phyloP scores from a whole-genome alignment of 2,113 vertebrate genomes.

The Scolopax mira region DNA sequence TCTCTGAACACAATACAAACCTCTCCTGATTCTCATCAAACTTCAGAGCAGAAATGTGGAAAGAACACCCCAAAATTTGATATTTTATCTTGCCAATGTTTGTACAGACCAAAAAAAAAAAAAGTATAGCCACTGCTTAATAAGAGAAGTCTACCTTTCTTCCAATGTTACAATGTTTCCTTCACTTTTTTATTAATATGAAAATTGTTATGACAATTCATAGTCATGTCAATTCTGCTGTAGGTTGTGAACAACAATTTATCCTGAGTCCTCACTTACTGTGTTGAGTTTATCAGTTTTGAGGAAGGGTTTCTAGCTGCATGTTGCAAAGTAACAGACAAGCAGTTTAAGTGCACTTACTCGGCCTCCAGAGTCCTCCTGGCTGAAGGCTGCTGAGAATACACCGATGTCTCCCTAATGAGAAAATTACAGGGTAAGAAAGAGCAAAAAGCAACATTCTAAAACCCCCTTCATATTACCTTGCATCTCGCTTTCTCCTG shows the following conservation, averaged over 20 bases:
- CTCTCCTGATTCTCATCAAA: neutral
- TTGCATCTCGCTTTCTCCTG: neutral
- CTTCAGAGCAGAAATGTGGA: neutral
- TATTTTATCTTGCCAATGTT: neutral
- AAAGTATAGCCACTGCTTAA: neutral
- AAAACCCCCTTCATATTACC: neutral
- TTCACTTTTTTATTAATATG: neutral
- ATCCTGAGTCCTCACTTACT: neutral
- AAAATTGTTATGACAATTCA: neutral
- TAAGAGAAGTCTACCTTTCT: neutral
- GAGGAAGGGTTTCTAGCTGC: neutral
- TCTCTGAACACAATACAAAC: neutral
- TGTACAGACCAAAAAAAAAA: neutral
- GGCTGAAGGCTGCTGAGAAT: slow-evolving; percentile 35
- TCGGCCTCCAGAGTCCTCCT: slow-evolving; percentile 71
- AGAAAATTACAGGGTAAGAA: slow-evolving; percentile 8
- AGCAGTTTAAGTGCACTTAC: slow-evolving; percentile 74
- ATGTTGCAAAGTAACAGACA: neutral
- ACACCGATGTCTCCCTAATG: slow-evolving; percentile 5
- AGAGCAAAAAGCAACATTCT: neutral
- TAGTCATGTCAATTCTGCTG: neutral
- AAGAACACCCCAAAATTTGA: neutral
- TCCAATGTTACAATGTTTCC: neutral
- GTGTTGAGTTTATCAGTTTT: neutral
- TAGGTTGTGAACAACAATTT: neutral